Percentiles rank a stretch among this genome's conserved stretches.
Conservation (phyloP, 2,888 invertebrate genomes). For the Ectobius pallidus region DNA sequence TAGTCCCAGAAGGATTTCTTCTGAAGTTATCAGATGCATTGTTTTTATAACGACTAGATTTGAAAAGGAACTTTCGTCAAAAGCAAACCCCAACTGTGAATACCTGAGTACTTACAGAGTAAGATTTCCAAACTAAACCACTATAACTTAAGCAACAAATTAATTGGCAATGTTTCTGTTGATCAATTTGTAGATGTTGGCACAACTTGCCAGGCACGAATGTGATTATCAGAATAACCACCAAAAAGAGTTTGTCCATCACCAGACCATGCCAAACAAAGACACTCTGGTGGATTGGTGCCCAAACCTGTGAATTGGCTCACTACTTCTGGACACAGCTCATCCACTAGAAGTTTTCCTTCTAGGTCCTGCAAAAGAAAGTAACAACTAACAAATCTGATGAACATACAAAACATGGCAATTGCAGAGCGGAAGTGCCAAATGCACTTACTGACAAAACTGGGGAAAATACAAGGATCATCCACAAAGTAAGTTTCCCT, state of each 20-base stretch:
- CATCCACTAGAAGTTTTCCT: constrained; percentile 99
- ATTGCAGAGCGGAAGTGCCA: not conserved
- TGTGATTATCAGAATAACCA: constrained; percentile 97
- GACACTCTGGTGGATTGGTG: constrained; percentile 92
- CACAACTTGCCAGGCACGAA: constrained; percentile 96
- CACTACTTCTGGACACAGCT: constrained; percentile 94
- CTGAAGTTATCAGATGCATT: too few relatives aligned
- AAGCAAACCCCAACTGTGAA: too few relatives aligned
- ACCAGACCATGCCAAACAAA: constrained; percentile 97
- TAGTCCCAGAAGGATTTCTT: too few relatives aligned
- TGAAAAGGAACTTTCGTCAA: too few relatives aligned
- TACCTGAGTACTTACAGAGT: too few relatives aligned
- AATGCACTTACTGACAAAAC: too few relatives aligned
- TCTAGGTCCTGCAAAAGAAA: constrained; percentile 83
- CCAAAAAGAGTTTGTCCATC: constrained; percentile 99
- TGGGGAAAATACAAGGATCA: too few relatives aligned
- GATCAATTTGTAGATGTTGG: not conserved
- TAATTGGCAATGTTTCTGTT: not conserved
- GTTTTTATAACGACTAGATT: too few relatives aligned
- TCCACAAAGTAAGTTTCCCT: too few relatives aligned
- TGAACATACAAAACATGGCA: not conserved
- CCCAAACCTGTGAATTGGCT: constrained; percentile 68
- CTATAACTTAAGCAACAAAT: too few relatives aligned
- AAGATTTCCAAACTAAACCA: too few relatives aligned
- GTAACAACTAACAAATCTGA: not conserved